phyloP scores from a whole-genome alignment of 2,113 vertebrate species.

The Aphyosemion australe region DNA sequence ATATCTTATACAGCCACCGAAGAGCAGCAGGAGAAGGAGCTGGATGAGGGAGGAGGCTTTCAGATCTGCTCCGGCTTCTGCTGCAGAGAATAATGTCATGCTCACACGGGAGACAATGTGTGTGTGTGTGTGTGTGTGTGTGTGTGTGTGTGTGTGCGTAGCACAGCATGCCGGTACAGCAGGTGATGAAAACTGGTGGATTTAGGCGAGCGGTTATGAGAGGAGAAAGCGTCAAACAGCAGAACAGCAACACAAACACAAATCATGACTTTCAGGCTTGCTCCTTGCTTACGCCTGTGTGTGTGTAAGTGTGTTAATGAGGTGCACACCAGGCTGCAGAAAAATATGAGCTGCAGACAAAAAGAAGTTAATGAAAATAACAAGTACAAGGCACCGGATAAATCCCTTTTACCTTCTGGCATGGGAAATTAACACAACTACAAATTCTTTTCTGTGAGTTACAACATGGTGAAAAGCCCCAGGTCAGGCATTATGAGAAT shows the following conservation, averaged over 20 bases:
- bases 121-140: conserved; percentile 18
- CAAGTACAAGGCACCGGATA: not conserved
- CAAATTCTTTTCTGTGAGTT: conserved; percentile 15
- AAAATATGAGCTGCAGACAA: conserved; percentile 11
- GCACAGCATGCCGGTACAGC: not conserved
- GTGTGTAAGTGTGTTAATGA: conserved; percentile 4
- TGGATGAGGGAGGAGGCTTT: conserved; percentile 20
- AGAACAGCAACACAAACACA: not conserved
- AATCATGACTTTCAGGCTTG: not conserved
- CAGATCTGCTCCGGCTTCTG: conserved; percentile 33
- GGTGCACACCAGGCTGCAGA: not conserved
- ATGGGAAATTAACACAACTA: conserved; percentile 16
- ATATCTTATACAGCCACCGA: conserved; percentile 69
- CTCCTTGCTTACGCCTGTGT: conserved; percentile 1
- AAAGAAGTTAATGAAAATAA: not conserved
- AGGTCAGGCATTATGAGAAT: conserved; percentile 44
- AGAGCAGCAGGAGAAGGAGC: conserved; percentile 11
- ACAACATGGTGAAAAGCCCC: conserved; percentile 31
- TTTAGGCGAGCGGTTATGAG: conserved; percentile 13
- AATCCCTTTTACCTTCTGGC: conserved; percentile 22
- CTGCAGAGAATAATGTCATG: conserved; percentile 50
- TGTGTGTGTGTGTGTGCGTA: conserved; percentile 18
- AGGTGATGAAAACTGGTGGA: conserved; percentile 9
- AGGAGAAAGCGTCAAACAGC: conserved; percentile 12
- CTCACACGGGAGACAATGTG: conserved; percentile 24